Conservation (phyloP, 30 jellyfish, hydroid and myxozoan species). For the Clytia hemisphaerica region DNA sequence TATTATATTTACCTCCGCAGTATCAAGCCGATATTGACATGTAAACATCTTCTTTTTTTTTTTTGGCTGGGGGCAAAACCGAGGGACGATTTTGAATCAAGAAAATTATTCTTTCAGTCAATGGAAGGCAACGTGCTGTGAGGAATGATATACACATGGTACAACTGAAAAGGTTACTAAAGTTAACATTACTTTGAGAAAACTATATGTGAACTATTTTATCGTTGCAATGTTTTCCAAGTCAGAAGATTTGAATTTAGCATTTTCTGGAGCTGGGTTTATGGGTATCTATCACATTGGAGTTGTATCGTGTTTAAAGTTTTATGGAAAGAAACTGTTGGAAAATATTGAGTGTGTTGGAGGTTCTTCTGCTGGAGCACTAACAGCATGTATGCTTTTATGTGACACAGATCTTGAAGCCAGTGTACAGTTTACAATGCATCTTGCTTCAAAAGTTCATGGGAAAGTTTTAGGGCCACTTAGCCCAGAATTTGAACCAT, state of each 20-base stretch:
- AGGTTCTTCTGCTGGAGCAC: slow-evolving; percentile 99
- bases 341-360: slow-evolving; percentile 59
- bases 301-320: slow-evolving; percentile 60
- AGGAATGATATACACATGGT: too few species aligned
- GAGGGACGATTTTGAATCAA: too few species aligned
- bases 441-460: slow-evolving; percentile 78
- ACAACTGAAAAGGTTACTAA: too few species aligned
- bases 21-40: too few species aligned
- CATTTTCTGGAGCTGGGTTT: slow-evolving; percentile 98
- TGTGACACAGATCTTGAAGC: slow-evolving; percentile 67
- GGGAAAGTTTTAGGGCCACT: slow-evolving; percentile 59
- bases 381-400: slow-evolving; percentile 66
- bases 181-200: too few species aligned
- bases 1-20: too few species aligned
- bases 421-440: slow-evolving; percentile 86
- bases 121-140: too few species aligned
- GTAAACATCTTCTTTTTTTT: too few species aligned
- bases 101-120: too few species aligned
- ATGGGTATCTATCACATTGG: slow-evolving; percentile 94
- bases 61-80: too few species aligned
- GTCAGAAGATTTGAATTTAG: slow-evolving; percentile 54
- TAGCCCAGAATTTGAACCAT: slow-evolving; percentile 84
- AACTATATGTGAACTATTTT: too few species aligned
- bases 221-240: too few species aligned
- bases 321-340: slow-evolving; percentile 65